Evolutionary conservation across 2,113 vertebrate species (phyloP).

Genomic region (Chitala chitala): DNA sequence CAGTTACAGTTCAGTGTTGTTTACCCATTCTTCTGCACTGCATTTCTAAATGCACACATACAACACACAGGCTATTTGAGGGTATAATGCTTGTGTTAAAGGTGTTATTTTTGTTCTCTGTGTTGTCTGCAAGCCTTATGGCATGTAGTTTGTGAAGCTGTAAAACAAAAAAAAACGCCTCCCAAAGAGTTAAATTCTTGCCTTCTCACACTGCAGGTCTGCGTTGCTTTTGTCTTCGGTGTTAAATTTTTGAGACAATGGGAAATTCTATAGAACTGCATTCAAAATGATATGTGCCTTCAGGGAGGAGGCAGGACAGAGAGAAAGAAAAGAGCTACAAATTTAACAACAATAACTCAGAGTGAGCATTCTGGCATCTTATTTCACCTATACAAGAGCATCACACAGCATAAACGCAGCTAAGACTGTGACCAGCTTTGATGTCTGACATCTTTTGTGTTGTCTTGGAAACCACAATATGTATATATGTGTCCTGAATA

Average conservation of each 20-base stretch:
- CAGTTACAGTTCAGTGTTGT: no score
- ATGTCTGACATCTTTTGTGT: slow-evolving; percentile 2
- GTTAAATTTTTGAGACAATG: slow-evolving; percentile 29
- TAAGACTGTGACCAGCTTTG: slow-evolving; percentile 16
- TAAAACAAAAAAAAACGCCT: not conserved
- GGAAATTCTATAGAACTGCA: slow-evolving; percentile 16
- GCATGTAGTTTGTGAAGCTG: not conserved
- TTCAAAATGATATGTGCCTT: slow-evolving; percentile 28
- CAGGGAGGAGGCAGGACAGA: slow-evolving; percentile 3
- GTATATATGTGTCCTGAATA: not conserved
- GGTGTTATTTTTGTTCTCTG: no score
- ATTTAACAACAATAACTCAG: not conserved
- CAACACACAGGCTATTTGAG: no score
- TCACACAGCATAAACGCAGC: not conserved
- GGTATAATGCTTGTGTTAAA: no score
- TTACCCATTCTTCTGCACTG: no score
- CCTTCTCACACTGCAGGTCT: no score
- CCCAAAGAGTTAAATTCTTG: no score
- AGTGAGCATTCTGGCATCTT: not conserved
- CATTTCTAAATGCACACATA: no score
- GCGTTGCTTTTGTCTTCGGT: no score
- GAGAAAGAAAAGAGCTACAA: no score
- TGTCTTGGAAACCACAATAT: slow-evolving; percentile 22
- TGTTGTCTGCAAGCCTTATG: no score
- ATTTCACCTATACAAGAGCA: not conserved